Evolutionary conservation across 2,888 invertebrate genomes (phyloP).

Genomic region (Apomyelois bistriatella): DNA sequence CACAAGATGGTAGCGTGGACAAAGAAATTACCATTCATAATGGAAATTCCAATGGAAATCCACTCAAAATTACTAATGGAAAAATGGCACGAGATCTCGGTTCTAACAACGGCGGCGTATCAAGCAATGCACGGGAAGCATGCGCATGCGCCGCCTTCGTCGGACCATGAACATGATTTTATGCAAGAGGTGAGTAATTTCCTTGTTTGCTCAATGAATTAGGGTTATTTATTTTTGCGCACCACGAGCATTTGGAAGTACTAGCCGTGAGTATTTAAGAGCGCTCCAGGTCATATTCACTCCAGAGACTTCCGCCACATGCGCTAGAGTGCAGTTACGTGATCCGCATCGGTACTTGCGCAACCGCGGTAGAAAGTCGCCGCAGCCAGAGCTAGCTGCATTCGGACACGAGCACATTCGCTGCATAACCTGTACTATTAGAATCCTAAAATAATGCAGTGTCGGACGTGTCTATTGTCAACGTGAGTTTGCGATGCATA

Average conservation of each 20-base stretch:
- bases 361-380: constrained; percentile 74
- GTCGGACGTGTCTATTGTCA: constrained; percentile 42
- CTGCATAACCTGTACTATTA: constrained; percentile 59
- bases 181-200: constrained; percentile 86
- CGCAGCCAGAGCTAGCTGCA: constrained; percentile 60
- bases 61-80: constrained; percentile 97
- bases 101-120: constrained; percentile 95
- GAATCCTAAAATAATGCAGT: constrained; percentile 54
- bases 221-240: constrained; percentile 4
- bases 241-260: neutral
- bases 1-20: constrained; percentile 99
- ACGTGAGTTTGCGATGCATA: constrained; percentile 24
- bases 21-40: constrained; percentile 97
- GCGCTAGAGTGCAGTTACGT: constrained; percentile 71
- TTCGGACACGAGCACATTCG: constrained; percentile 57
- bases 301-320: constrained; percentile 73
- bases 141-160: constrained; percentile 64
- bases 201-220: constrained; percentile 6
- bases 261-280: constrained; percentile 18
- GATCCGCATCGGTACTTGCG: constrained; percentile 73
- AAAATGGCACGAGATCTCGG: constrained; percentile 98
- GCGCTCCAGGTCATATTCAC: constrained; percentile 59
- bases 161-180: constrained; percentile 86
- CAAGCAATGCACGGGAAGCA: constrained; percentile 91
- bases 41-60: constrained; percentile 96